Evolutionary conservation across 1,140 invertebrate genomes (phyloP), one percentile per base, ranked within the genome.

Genomic region (Theocolax elegans): DNA sequence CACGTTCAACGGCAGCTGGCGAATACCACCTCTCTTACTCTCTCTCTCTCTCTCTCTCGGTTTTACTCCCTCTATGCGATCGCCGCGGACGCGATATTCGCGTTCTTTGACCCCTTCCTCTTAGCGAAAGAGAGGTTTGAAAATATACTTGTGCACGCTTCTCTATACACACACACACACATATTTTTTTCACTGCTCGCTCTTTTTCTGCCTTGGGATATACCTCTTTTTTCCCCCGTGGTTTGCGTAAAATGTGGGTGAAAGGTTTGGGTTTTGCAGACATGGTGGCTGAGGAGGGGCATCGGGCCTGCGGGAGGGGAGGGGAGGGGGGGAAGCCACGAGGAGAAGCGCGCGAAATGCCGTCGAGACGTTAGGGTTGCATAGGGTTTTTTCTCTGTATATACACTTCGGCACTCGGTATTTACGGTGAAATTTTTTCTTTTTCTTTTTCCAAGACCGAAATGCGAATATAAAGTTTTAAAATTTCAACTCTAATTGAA

Each of bases 1-100:
- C 82, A 85, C 83, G 80, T 83, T 83, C 81, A 83, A 80, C 81
- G 83, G 83, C 84, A 86, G 83, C 83, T 86, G 84, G 81, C 82
- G 80, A 85, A 83, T 84, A 81, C 82, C 79, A 78, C 51, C 64
- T 44, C 19, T 25, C 12, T 44, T 9, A 31, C 31, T 60, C 44
- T 27, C 69, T 56, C 38, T 23, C 2, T 21, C 35, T 40, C 60
- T 60, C 60, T 62, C 38, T 56, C 27, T 67, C 19, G n/a, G 21
- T 27, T 73, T 27, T 49, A 17, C 35, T 40, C 51, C 31, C 62
- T 48, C 48, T 27, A 17, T 13, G 29, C 40, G 44, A 44, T 44
- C 35, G 44, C 15, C 27, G 53, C 29, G 46, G 10, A 35, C 67
- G 67, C 51, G 40, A 64, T 68, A 71, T 79, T 80, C 75, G 79